phyloP scores from a whole-genome alignment of 1,140 invertebrate genomes.

The Lordiphosa stackelbergi region DNA sequence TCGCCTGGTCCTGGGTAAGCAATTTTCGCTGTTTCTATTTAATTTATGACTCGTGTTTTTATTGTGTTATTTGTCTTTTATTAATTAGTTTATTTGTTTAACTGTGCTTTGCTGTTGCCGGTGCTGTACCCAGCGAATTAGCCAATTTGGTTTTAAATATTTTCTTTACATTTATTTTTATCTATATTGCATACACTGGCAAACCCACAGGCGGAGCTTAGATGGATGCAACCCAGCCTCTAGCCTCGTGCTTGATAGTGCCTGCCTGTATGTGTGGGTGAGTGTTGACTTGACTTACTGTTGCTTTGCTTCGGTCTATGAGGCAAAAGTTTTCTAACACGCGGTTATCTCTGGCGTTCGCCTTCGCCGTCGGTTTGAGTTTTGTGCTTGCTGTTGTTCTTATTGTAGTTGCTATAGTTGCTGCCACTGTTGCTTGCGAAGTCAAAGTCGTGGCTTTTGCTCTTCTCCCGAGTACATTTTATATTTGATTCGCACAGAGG shows the following conservation, averaged over 20 bases:
- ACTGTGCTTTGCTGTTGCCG: conserved; percentile 6
- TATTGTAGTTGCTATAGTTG: conserved; percentile 5
- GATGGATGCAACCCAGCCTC: conserved; percentile 21
- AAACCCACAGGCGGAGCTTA: conserved; percentile 28
- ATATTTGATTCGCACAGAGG: conserved; percentile 19
- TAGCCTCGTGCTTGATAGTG: conserved; percentile 34
- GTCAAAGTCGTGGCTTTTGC: conserved; percentile 19
- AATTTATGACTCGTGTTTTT: conserved; percentile 72
- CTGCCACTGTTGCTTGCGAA: conserved; percentile 52
- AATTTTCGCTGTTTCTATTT: conserved; percentile 74
- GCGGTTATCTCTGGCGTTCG: conserved; percentile 22
- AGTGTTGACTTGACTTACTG: conserved; percentile 43
- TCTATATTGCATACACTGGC: conserved; percentile 58
- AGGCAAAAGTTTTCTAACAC: conserved; percentile 37
- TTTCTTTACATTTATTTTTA: conserved; percentile 36
- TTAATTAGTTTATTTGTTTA: conserved; percentile 73
- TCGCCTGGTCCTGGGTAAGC: conserved; percentile 54
- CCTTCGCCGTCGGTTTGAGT: conserved; percentile 33
- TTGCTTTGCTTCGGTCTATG: conserved; percentile 41
- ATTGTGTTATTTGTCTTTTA: conserved; percentile 68
- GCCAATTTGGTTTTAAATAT: background rate
- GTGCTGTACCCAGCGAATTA: conserved; percentile 30
- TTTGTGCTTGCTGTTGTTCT: background rate
- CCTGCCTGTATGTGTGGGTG: conserved; percentile 7
- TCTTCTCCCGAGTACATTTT: conserved; percentile 6